Percentiles rank a stretch among this genome's conserved stretches.
Conservation (phyloP, 2,113 vertebrate genomes). For the Chloroceryle aenea region DNA sequence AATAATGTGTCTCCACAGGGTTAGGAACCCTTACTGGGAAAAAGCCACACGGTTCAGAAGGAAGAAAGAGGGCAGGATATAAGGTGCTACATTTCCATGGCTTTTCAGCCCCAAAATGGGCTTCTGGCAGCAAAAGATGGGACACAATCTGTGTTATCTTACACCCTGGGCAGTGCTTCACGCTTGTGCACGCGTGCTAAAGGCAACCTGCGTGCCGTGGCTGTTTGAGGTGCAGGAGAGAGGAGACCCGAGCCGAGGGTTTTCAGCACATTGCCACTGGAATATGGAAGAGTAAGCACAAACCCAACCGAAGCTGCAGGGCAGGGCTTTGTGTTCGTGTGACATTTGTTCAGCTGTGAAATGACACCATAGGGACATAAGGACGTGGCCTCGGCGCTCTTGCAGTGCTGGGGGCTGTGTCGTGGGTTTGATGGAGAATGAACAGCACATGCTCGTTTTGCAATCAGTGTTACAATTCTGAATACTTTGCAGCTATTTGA, state of each 20-base stretch:
- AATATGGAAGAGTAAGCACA: neutral
- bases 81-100: neutral
- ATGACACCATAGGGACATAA: neutral
- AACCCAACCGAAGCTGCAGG: neutral
- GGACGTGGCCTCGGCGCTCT: neutral
- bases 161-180: neutral
- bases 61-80: neutral
- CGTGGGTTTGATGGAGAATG: rapidly evolving
- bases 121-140: neutral
- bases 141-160: neutral
- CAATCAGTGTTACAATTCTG: neutral
- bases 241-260: neutral
- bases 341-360: neutral
- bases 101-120: neutral
- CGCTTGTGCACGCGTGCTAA: neutral
- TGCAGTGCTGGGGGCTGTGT: neutral
- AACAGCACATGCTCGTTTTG: neutral
- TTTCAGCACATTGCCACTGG: neutral
- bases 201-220: neutral
- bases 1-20: neutral
- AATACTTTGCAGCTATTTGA: neutral
- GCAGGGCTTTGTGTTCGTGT: neutral
- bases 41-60: neutral
- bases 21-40: neutral
- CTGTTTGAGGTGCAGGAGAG: neutral